Evolutionary conservation across 2,888 invertebrate species (phyloP), one percentile per base, ranked within the genome.

Genomic region (Sipunculus nudus): DNA sequence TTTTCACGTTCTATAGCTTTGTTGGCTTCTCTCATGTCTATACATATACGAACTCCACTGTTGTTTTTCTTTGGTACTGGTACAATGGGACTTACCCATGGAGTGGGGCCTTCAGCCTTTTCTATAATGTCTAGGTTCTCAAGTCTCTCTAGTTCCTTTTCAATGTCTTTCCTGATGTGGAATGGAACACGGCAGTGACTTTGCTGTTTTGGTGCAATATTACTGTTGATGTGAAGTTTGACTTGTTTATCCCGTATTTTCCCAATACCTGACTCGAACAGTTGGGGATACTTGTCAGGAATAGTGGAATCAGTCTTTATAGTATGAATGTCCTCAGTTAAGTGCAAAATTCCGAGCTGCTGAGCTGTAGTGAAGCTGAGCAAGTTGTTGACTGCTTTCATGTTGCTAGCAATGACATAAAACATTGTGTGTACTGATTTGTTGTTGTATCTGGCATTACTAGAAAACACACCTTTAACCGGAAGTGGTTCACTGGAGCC

Each of bases 11-110:
- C 35, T 19, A 72, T 65, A 0, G 71, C 71, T 29, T 55, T 63
- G 48, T 74, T 71, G 3, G 69, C 47, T 52, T 58, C 50, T 26
- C 65, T 45, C 74, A 73, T 72, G 45, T 74, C 71, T 2, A 71
- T 61, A 52, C 71, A 73, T 5, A 74, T 43, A 21, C 70, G 25
- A 6, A 73, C 61, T 32, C 67, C 60, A 5, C 57, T 43, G 1
- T 53, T 60, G 21, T 59, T 61, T 47, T 53, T 70, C 23, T 53
- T 49, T 2, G 43, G 52, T 8, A 32, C 25, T 19, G 28, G 23
- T 6, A 53, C 58, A 23, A 59, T 45, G 13, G 21, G 59, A 3
- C 46, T 50, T 21, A 61, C 50, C 61, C 61, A 61, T 3, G 53
- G 46, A 5, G 57, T 61, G 10, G 49, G 61, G 3, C 43, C 52